phyloP scores from a whole-genome alignment of 2,797 vertebrate genomes.

The Alauda arvensis region DNA sequence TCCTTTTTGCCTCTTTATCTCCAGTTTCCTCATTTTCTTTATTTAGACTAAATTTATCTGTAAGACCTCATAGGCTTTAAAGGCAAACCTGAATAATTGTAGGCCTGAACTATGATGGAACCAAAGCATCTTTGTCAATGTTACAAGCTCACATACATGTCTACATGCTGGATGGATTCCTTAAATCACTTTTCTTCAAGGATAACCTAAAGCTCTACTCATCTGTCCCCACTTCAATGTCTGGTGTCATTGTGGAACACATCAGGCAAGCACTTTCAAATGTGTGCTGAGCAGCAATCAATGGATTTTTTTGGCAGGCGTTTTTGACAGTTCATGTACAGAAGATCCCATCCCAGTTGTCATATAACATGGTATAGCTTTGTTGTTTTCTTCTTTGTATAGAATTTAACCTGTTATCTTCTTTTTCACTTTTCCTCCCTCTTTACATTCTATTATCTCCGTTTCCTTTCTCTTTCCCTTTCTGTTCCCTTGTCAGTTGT shows the following conservation, averaged over 20 bases:
- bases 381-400: background rate
- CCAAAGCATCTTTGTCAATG: background rate
- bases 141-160: background rate
- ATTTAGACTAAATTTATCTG: background rate
- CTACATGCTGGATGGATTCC: background rate
- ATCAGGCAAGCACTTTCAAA: background rate
- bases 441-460: background rate
- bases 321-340: background rate
- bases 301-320: background rate
- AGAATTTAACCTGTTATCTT: background rate
- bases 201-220: background rate
- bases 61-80: background rate
- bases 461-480: background rate
- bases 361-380: background rate
- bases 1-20: background rate
- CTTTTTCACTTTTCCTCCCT: background rate
- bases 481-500: background rate
- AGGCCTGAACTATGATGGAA: background rate
- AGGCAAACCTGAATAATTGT: background rate
- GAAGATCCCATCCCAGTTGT: background rate
- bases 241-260: background rate
- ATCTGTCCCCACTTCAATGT: background rate
- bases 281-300: background rate
- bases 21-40: background rate
- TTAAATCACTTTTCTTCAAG: background rate